Evolutionary conservation across 2,797 vertebrate species (phyloP).

Genomic region (Sternarchorhynchus goeldii): DNA sequence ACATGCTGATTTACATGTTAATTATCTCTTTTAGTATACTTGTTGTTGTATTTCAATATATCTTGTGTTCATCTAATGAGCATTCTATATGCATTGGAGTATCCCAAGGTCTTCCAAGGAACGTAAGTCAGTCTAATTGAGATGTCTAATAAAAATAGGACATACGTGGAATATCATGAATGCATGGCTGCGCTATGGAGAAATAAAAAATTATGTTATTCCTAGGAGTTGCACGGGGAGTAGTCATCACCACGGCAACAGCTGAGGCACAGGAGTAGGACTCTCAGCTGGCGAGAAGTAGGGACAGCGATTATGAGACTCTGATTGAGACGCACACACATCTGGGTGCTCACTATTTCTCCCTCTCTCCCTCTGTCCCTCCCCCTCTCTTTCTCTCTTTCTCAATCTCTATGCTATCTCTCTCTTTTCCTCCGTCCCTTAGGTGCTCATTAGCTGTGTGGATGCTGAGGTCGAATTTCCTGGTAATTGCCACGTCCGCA

Average conservation of each 20-base stretch:
- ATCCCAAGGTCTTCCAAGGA: neutral
- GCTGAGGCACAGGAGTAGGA: conserved; percentile 42
- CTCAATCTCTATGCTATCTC: conserved; percentile 12
- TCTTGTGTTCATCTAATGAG: neutral
- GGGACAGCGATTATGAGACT: conserved; percentile 70
- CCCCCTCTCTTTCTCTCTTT: neutral
- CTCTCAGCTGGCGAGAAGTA: conserved; percentile 61
- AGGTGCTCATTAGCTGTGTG: conserved; percentile 70
- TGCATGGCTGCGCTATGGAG: neutral
- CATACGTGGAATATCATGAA: conserved; percentile 3
- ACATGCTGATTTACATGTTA: neutral
- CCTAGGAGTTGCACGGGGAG: conserved; percentile 22
- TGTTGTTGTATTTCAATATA: no score
- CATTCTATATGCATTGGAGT: neutral
- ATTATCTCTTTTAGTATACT: neutral
- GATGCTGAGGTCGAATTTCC: conserved; percentile 64
- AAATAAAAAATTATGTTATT: conserved; percentile 39
- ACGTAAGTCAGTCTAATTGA: neutral
- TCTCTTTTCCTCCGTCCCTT: conserved; percentile 58
- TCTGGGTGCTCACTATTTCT: conserved; percentile 41
- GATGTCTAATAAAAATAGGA: neutral
- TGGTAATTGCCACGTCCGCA: conserved; percentile 58
- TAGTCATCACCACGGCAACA: conserved; percentile 40
- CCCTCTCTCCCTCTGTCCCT: conserved; percentile 6
- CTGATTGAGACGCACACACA: conserved; percentile 61